A percentile compares a stretch with the other conserved stretches of the same genome.
These are phyloP conservation scores for Macaria liturata DNA, from an alignment of 2,888 invertebrate genomes.

Conservation along the genomic window DNA sequence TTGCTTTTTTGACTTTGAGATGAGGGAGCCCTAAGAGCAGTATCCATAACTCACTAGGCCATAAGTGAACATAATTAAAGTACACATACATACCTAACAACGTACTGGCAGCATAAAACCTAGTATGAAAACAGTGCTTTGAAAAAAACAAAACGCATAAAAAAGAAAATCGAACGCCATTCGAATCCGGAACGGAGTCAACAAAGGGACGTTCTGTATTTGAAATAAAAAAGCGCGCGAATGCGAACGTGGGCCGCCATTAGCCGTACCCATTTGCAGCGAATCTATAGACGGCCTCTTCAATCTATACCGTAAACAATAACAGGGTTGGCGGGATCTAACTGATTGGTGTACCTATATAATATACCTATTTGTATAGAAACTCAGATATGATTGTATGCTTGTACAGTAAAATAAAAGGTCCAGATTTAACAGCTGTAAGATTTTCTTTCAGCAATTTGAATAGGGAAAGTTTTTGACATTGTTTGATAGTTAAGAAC, in stretches of 20 bases:
- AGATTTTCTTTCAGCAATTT: too few species aligned
- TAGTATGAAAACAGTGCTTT: slow-evolving; percentile 34
- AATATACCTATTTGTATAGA: too few species aligned
- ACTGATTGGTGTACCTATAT: too few species aligned
- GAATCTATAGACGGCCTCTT: slow-evolving; percentile 74
- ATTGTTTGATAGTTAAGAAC: too few species aligned
- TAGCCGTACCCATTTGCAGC: slow-evolving; percentile 76
- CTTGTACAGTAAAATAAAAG: too few species aligned
- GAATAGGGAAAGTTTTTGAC: too few species aligned
- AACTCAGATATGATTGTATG: too few species aligned
- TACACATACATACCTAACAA: slow-evolving; percentile 21
- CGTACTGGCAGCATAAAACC: slow-evolving; percentile 45
- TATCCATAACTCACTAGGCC: too few species aligned
- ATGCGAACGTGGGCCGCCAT: slow-evolving; percentile 74
- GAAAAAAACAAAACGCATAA: slow-evolving; percentile 60
- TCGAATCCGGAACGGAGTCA: slow-evolving; percentile 69
- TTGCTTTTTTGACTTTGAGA: too few species aligned
- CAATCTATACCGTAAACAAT: slow-evolving; percentile 77
- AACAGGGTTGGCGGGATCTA: slow-evolving; percentile 50
- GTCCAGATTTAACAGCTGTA: too few species aligned
- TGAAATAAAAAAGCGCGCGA: slow-evolving; percentile 75
- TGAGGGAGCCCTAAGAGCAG: too few species aligned
- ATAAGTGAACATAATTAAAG: too few species aligned
- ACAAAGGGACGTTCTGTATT: slow-evolving; percentile 77
- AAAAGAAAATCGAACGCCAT: slow-evolving; percentile 64